Base-by-base conservation (phyloP, 2,888 invertebrate species). In the Mycalesis mineus region DNA sequence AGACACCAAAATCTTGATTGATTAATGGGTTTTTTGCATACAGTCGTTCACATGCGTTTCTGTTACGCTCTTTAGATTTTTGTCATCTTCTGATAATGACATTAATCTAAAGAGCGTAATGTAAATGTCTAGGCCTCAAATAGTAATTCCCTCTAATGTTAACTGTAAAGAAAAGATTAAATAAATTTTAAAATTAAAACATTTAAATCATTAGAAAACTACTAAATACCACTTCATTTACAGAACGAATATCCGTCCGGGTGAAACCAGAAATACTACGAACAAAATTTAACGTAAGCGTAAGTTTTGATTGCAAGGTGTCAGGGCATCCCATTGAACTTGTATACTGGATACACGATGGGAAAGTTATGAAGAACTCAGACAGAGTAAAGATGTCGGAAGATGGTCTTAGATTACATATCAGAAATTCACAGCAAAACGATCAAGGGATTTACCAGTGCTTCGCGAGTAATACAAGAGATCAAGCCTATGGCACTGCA, bases 391-490 rank as follows among this genome's bases (percentile, higher is more conserved):
- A 91, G 80, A 80, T 92, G 71, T 84, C 91, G 45, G 80, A 80
- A 57, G 88, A 88, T 63, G 81, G 84, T 42, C 78, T 77, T 77
- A 85, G 88, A 69, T 75, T 92, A 81, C 91, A 92, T 75, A 92
- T 94, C 70, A 92, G 91, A 69, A 92, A 92, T 61, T 86, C 97
- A 50, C 93, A 94, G 66, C 93, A 94, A 68, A 94, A 95, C 58
- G 97, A 97, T 80, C 93, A 95, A 58, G 98, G 97, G 41, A 95
- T 97, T 92, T 98, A 96, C 83, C 97, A 98, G 74, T 98, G 97
- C 78, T 93, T 97, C 68, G 95, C 95, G 6, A 93, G 94, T 72
- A 96, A 96, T 73, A 94, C 95, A 66, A 94, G 94, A 85, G 96
- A 96, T 75, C 95, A 96, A 81, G 93, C 94, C 13, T 96, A 96